phyloP scores from a whole-genome alignment of 2,113 vertebrate species.

The Bos indicus region DNA sequence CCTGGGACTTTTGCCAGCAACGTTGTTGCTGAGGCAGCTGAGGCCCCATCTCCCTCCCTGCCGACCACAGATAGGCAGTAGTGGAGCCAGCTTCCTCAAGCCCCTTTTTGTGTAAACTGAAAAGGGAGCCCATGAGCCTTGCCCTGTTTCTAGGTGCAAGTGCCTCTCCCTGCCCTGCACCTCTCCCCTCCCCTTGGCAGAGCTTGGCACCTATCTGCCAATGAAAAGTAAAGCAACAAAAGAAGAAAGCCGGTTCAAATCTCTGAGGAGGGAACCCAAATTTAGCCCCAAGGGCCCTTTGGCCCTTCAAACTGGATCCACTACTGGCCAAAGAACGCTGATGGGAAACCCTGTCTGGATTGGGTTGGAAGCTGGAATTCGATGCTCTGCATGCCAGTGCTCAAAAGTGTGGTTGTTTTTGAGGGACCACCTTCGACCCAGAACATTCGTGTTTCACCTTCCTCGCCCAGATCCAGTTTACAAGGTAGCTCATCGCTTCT shows the following conservation, averaged over 20 bases:
- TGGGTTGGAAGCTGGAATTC: slow-evolving; percentile 63
- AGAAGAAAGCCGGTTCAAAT: neutral
- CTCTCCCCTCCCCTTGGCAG: neutral
- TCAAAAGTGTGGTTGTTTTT: neutral
- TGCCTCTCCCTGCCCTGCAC: neutral
- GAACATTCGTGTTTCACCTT: slow-evolving; percentile 49
- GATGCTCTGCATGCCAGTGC: slow-evolving; percentile 34
- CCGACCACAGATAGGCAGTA: neutral
- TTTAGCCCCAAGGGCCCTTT: neutral
- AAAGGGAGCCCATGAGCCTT: neutral
- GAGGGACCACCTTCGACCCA: neutral
- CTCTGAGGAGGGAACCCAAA: slow-evolving; percentile 22
- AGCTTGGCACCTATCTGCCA: neutral
- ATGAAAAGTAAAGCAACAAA: neutral
- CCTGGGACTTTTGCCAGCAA: neutral
- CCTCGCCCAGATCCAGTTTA: slow-evolving; percentile 66
- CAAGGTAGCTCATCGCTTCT: slow-evolving; percentile 71
- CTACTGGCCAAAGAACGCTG: slow-evolving; percentile 68
- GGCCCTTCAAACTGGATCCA: slow-evolving; percentile 68
- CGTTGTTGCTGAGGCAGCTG: slow-evolving; percentile 3
- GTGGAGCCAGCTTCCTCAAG: slow-evolving; percentile 57
- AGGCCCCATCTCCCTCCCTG: neutral
- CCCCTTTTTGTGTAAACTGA: slow-evolving; percentile 13
- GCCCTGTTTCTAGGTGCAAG: neutral
- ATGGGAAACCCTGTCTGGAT: slow-evolving; percentile 70